Evolutionary conservation across 2,797 vertebrate genomes (phyloP), one percentile per base, ranked within the genome.

Genomic region (Centropyge bicolor): DNA sequence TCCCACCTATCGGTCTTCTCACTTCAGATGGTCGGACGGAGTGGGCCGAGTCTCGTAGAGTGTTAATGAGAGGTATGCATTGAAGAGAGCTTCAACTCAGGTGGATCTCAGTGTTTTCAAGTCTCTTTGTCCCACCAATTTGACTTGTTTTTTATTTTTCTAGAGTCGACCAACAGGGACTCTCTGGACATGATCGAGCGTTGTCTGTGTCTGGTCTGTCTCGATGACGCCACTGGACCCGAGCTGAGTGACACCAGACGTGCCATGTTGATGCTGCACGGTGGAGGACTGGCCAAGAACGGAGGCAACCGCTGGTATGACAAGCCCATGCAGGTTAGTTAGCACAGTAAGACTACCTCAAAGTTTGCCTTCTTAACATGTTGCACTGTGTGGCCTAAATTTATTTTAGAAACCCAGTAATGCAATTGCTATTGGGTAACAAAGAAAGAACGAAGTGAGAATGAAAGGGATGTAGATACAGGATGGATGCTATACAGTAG

Each of bases 251-350:
- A 97, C 60, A 95, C 94, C 24, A 95, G 94, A 79, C 94, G 95
- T 75, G 97, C 98, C 0, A 59, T 93, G 68, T 90, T 97, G 71
- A 96, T 99, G 92, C 96, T 99, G 8, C 98, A 99, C 0, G 98
- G 98, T 0, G 97, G 97, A 46, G 98, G 98, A 49, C 91, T 76
- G 63, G 86, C 93, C 40, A 96, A 89, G 74, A 98, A 97, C 0
- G 96, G 97, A 11, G 97, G 95, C 17, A 99, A 99, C 78, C 97
- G 98, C 24, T 99, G 98, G 98, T 99, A 99, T 0, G 98, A 99
- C 94, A 99, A 99, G 80, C 96, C 98, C 3, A 96, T 98, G 95
- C 98, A 99, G 98, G 98, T 99, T 87, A 93, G 90, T 68, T 35
- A 75, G 41, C 43, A 69, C 20, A 54, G 11, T 51, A 14, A 40